Evolutionary conservation across 2,888 invertebrate genomes (phyloP).

Genomic region (Cheilosia impressa): DNA sequence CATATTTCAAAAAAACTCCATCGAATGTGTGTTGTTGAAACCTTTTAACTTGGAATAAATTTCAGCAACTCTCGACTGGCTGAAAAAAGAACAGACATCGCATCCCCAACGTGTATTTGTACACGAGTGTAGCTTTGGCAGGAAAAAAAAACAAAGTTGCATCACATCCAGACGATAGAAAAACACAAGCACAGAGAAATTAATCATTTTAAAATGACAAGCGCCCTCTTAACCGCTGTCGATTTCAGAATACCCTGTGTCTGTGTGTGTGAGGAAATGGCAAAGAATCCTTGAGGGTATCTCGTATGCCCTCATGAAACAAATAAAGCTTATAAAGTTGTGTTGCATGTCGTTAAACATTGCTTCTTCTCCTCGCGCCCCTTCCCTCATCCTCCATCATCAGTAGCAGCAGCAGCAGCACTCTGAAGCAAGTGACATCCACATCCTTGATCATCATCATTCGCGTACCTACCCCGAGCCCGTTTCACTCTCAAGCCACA

Average conservation of each 20-base stretch:
- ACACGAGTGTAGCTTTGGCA: neutral
- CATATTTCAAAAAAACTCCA: constrained; percentile 53
- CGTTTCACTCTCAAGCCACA: constrained; percentile 35
- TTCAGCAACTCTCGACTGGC: constrained; percentile 28
- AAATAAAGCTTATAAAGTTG: constrained; percentile 67
- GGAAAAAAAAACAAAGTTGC: constrained; percentile 37
- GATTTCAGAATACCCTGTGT: constrained; percentile 44
- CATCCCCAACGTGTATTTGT: neutral
- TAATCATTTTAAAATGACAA: constrained; percentile 74
- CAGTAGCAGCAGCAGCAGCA: constrained; percentile 19
- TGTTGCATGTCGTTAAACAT: constrained; percentile 26
- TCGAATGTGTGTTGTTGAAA: constrained; percentile 62
- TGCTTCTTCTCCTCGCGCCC: neutral
- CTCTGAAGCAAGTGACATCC: constrained; percentile 62
- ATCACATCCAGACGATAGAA: constrained; percentile 55
- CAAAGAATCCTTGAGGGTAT: constrained; percentile 42
- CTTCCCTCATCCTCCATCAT: constrained; percentile 38
- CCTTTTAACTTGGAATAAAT: constrained; percentile 62
- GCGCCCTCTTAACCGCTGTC: constrained; percentile 68
- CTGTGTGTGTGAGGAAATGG: constrained; percentile 1
- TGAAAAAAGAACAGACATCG: neutral
- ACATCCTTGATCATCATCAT: constrained; percentile 51
- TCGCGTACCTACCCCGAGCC: constrained; percentile 11
- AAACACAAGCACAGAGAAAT: constrained; percentile 50
- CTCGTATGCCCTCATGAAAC: constrained; percentile 43